Base-by-base conservation (phyloP, 2,888 invertebrate species). In the Drosophila acutilabella region DNA sequence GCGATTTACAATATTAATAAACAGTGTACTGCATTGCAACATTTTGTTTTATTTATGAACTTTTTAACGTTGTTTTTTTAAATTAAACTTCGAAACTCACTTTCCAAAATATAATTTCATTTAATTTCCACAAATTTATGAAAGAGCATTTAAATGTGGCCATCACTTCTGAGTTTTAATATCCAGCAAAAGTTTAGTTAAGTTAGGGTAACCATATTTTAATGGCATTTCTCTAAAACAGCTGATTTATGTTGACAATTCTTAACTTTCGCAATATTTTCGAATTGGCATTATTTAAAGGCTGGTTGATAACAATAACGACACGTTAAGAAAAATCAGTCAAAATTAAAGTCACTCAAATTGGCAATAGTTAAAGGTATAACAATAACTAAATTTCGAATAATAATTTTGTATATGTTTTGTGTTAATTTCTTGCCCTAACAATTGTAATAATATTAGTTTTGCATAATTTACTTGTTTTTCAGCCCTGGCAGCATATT, bases 1-100 rank as follows among this genome's bases (percentile, higher is more conserved):
- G 64, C 48, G 30, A 76, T 30, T 38, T 44, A 60, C 41, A 71
- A 56, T 50, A 64, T 56, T 61, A 60, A 67, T 53, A 61, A 75
- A 74, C 42, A 72, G 23, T 50, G 48, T 64, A 42, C 16, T 42
- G 30, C 38, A 60, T 50, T 74, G 20, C 13, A 23, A 48, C 6
- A 33, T 2, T 50, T 23, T 2, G 23, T 45, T 70, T 57, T 33
- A 52, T 20, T n/a, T 23, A 20, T 20, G 2, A 8, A 30, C 7
- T 8, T 30, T 30, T 30, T 1, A 30, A 30, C n/a, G n/a, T n/a
- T n/a, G n/a, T n/a, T n/a, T n/a, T n/a, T n/a, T n/a, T n/a, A n/a
- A n/a, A n/a, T n/a, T n/a, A n/a, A n/a, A n/a, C n/a, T 30, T 30
- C 2, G 8, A 8, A 2, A 30, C 30, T 30, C 8, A 30, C 30